phyloP scores from a whole-genome alignment of 2,888 invertebrate species.

The Himalopsyche japonica region DNA sequence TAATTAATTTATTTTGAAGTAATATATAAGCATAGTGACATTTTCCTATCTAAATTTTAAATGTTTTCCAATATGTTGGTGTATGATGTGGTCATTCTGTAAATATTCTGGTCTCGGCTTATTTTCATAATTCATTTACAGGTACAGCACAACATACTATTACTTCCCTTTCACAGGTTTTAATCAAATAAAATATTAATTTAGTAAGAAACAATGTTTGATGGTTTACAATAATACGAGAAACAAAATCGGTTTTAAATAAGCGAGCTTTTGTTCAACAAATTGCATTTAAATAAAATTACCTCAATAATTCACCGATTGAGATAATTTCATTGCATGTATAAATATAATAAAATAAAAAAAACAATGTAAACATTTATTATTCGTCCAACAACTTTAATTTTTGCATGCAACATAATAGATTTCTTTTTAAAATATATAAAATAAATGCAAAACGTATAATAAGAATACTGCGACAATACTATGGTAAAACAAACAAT shows the following conservation, averaged over 20 bases:
- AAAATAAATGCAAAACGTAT: background rate
- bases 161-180: background rate
- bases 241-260: background rate
- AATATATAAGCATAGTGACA: conserved; percentile 41
- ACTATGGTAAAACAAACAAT: background rate
- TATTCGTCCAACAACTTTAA: background rate
- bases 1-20: conserved; percentile 39
- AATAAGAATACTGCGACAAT: background rate
- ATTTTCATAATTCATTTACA: background rate
- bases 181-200: background rate
- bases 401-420: background rate
- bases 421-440: background rate
- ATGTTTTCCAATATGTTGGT: conserved; percentile 27
- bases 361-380: too few relatives aligned
- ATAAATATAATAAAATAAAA: too few relatives aligned
- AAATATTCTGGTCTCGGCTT: background rate
- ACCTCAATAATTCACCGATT: background rate
- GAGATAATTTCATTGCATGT: background rate
- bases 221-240: background rate
- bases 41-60: conserved; percentile 40
- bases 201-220: too few relatives aligned
- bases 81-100: background rate
- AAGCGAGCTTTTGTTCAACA: background rate
- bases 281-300: background rate
- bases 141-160: background rate